A percentile compares a stretch with the other conserved stretches of the same genome.
These are phyloP conservation scores for Argya squamiceps DNA, from an alignment of 2,797 vertebrate genomes.

Conservation along the genomic window DNA sequence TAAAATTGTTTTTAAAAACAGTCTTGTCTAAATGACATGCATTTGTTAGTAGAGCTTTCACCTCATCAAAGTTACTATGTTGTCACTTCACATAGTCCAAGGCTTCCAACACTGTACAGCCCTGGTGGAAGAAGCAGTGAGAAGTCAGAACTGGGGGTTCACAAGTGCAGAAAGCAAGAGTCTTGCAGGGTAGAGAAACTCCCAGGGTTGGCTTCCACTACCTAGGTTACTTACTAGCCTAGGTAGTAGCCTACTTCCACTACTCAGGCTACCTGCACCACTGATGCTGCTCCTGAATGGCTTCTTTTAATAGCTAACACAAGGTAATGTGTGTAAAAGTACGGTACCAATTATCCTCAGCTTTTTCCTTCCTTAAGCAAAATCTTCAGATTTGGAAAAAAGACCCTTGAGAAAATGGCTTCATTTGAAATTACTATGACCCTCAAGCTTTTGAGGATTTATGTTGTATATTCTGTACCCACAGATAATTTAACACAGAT, in stretches of 20 bases:
- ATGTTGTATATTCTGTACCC: not conserved
- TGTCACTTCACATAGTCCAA: not conserved
- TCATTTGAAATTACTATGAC: not conserved
- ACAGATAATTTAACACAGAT: not conserved
- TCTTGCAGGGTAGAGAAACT: not conserved
- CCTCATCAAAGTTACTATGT: not conserved
- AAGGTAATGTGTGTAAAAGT: rapidly evolving
- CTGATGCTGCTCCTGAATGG: not conserved
- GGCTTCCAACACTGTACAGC: not conserved
- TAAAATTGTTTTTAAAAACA: not conserved
- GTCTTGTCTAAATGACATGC: not conserved
- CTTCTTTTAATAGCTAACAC: not conserved
- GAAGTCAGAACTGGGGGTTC: not conserved
- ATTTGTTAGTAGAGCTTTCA: not conserved
- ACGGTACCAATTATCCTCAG: not conserved
- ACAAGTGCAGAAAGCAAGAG: rapidly evolving
- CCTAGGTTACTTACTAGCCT: too few relatives aligned
- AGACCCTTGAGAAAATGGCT: not conserved
- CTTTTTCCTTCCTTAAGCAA: not conserved
- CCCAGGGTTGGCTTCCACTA: not conserved
- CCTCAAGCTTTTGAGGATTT: not conserved
- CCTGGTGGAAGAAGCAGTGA: not conserved
- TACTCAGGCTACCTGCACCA: not conserved
- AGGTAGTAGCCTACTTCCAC: too few relatives aligned
- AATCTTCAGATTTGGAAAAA: not conserved